Percentiles rank a stretch among this genome's conserved stretches.
Evolutionary conservation across 1,140 invertebrate genomes (phyloP).

Genomic region (Drosophila repleta): DNA sequence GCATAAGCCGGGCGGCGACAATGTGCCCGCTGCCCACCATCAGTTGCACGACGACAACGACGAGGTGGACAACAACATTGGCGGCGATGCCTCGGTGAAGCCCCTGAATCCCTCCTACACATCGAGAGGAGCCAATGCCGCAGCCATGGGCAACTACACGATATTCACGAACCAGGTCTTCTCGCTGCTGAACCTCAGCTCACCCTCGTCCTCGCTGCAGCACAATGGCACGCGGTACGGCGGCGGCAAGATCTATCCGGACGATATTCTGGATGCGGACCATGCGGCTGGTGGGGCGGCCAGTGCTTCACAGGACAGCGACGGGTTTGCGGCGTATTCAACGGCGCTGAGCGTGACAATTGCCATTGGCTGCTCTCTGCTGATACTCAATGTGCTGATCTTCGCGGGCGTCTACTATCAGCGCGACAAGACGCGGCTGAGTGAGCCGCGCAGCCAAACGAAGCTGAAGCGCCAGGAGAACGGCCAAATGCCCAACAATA

Average conservation of each 20-base stretch:
- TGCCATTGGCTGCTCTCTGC: conserved; percentile 95
- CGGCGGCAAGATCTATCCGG: conserved; percentile 62
- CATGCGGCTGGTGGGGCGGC: conserved; percentile 83
- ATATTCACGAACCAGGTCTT: conserved; percentile 83
- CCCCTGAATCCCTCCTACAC: conserved; percentile 84
- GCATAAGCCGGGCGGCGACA: conserved; percentile 94
- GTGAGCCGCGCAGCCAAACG: conserved; percentile 85
- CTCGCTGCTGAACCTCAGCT: conserved; percentile 80
- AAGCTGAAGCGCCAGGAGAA: conserved; percentile 91
- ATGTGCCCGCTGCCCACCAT: conserved; percentile 93
- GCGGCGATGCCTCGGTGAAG: conserved; percentile 84
- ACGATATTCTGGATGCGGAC: conserved; percentile 78
- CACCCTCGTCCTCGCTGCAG: conserved; percentile 76
- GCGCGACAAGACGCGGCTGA: conserved; percentile 91
- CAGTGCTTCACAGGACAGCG: conserved; percentile 87
- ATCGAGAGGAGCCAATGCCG: conserved; percentile 84
- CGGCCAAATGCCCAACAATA: conserved; percentile 93
- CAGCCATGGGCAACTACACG: conserved; percentile 78
- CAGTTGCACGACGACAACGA: conserved; percentile 91
- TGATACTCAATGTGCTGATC: conserved; percentile 95
- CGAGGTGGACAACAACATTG: conserved; percentile 84
- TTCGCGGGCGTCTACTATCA: conserved; percentile 98
- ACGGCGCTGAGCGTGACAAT: conserved; percentile 96
- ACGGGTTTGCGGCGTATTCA: conserved; percentile 94
- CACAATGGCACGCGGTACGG: conserved; percentile 70